phyloP scores from a whole-genome alignment of 2,888 invertebrate genomes.

The Pocota personata region DNA sequence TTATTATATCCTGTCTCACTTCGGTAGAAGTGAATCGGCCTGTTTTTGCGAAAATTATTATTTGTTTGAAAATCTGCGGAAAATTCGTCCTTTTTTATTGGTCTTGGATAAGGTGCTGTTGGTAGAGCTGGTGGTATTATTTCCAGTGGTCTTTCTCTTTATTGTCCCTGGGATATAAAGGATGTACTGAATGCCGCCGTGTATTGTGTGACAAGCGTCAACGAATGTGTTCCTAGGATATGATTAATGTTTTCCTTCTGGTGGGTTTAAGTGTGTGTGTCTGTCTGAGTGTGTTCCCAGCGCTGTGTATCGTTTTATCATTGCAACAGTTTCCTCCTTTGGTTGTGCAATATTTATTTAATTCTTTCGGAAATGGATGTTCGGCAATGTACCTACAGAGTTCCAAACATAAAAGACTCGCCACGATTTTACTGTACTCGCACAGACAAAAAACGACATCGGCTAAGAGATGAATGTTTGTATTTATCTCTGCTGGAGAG shows the following conservation, averaged over 20 bases:
- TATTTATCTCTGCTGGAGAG: slow-evolving; percentile 40
- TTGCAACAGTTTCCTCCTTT: slow-evolving; percentile 49
- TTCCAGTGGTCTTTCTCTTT: neutral
- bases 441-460: neutral
- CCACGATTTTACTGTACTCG: neutral
- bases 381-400: neutral
- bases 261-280: neutral
- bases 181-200: neutral
- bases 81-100: slow-evolving; percentile 21
- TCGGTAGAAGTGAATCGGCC: neutral
- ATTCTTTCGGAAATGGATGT: slow-evolving; percentile 45
- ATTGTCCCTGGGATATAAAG: neutral
- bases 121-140: neutral
- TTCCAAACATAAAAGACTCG: slow-evolving; percentile 16
- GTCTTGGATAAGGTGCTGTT: neutral
- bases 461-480: slow-evolving; percentile 39
- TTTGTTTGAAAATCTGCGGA: slow-evolving; percentile 46
- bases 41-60: slow-evolving; percentile 34
- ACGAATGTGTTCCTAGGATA: slow-evolving; percentile 29
- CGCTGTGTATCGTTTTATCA: slow-evolving; percentile 13
- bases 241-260: slow-evolving; percentile 8
- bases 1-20: slow-evolving; percentile 27
- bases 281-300: neutral
- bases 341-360: slow-evolving; percentile 60
- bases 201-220: slow-evolving; percentile 19